phyloP scores from a whole-genome alignment of 2,888 invertebrate species.

The Mimachlamys varia region DNA sequence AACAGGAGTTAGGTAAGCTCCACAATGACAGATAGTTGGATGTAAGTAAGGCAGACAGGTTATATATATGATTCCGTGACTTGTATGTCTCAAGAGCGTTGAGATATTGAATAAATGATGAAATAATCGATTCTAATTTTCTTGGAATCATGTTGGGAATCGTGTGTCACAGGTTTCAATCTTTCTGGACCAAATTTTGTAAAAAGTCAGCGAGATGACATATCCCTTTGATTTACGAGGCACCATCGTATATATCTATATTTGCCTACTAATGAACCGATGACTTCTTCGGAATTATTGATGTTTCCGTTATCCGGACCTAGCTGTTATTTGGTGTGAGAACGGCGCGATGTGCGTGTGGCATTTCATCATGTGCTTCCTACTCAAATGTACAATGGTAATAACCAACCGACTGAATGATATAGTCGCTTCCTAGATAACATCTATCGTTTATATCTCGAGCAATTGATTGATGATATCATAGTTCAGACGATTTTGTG shows the following conservation, averaged over 20 bases:
- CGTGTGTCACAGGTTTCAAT: background rate
- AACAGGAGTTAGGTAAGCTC: too few relatives aligned
- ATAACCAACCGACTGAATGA: background rate
- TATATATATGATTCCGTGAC: background rate
- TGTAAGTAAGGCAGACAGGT: background rate
- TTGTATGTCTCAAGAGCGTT: background rate
- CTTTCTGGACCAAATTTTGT: background rate
- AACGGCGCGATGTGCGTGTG: background rate
- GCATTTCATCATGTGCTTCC: slow-evolving; percentile 21
- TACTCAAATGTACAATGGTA: slow-evolving; percentile 31
- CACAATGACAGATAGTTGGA: background rate
- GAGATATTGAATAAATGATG: background rate
- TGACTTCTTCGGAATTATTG: slow-evolving; percentile 12
- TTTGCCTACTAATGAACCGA: slow-evolving; percentile 20
- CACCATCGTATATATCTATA: background rate
- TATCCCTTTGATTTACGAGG: slow-evolving; percentile 25
- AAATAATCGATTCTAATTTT: slow-evolving; percentile 17
- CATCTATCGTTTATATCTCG: background rate
- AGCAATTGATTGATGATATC: background rate
- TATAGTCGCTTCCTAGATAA: background rate
- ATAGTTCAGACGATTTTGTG: slow-evolving; percentile 23
- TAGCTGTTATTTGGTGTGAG: background rate
- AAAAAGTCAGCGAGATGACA: background rate
- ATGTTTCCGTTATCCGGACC: slow-evolving; percentile 14
- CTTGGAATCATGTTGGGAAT: slow-evolving; percentile 9